Conservation (phyloP, 2,797 vertebrate genomes). For the Rhabdomys pumilio region DNA sequence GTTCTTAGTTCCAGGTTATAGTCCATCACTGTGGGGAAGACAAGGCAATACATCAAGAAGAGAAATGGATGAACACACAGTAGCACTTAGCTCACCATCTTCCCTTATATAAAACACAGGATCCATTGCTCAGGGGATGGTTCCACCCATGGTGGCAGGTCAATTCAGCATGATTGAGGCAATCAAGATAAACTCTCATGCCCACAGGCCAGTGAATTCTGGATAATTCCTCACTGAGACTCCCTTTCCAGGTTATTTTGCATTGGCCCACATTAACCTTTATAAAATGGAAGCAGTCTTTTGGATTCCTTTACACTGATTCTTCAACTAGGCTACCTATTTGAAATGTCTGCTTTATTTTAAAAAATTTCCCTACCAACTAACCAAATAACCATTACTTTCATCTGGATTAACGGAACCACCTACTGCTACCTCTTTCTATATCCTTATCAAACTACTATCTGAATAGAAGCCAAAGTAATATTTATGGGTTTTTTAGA, state of each 20-base stretch:
- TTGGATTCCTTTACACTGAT: background rate
- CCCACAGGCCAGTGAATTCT: background rate
- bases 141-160: no score
- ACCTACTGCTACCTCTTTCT: background rate
- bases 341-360: background rate
- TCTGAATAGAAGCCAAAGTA: background rate
- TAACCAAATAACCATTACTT: background rate
- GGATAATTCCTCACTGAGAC: background rate
- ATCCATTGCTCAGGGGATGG: no score
- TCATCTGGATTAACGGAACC: background rate
- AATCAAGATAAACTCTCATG: background rate
- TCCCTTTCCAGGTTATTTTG: background rate
- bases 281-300: background rate
- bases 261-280: background rate
- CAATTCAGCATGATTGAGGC: background rate
- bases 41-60: background rate
- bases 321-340: background rate
- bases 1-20: background rate
- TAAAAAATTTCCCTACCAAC: background rate
- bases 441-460: background rate
- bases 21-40: background rate
- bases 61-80: background rate
- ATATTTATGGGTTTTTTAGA: background rate
- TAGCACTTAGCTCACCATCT: background rate
- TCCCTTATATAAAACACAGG: background rate